Conservation (phyloP, 2,888 invertebrate species). For the Rotaria sp. region DNA sequence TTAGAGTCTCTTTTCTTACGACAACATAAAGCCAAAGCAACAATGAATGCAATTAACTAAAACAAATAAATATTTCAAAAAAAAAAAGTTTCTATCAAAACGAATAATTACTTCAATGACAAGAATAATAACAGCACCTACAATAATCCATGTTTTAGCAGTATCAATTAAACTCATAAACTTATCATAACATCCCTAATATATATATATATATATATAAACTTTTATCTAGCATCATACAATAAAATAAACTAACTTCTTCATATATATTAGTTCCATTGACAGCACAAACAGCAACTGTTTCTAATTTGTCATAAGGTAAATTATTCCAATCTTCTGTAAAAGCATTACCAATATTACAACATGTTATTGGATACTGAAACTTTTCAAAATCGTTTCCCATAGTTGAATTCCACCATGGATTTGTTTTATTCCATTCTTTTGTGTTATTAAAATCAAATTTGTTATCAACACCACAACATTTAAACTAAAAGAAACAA, state of each 20-base stretch:
- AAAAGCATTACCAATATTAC: neutral
- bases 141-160: neutral
- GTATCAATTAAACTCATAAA: conserved; percentile 13
- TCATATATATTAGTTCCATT: conserved; percentile 18
- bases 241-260: neutral
- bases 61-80: neutral
- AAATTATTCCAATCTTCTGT: neutral
- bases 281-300: neutral
- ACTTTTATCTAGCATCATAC: neutral
- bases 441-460: conserved; percentile 32
- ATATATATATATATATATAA: too few relatives aligned
- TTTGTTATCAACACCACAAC: conserved; percentile 35
- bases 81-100: neutral
- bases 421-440: conserved; percentile 8
- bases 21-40: neutral
- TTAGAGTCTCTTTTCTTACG: neutral
- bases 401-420: neutral
- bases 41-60: neutral
- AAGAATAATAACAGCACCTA: conserved; percentile 14
- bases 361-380: neutral
- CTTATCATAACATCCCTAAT: conserved; percentile 38
- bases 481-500: conserved; percentile 31
- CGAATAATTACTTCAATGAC: conserved; percentile 31
- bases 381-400: neutral
- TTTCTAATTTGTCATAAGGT: neutral